Conservation (phyloP, 2,113 vertebrate species). For the Crotalus helleri region DNA sequence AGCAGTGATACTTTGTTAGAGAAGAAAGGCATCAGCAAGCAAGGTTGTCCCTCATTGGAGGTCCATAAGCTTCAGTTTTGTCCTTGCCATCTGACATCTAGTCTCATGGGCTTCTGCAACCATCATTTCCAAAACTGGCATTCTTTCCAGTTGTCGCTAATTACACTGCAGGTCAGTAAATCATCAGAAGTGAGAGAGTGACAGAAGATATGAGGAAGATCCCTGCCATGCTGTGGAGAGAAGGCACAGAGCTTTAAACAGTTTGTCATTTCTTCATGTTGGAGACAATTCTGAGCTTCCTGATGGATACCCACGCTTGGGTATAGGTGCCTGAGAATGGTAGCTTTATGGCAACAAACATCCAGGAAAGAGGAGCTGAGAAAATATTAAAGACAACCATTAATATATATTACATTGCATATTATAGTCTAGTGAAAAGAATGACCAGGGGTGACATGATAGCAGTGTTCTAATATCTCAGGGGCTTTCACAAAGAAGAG, state of each 20-base stretch:
- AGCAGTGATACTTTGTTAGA: neutral
- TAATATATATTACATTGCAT: neutral
- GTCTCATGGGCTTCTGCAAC: constrained; percentile 31
- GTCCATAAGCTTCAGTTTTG: constrained; percentile 25
- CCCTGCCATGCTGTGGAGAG: neutral
- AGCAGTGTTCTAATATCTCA: neutral
- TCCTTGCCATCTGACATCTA: constrained; percentile 52
- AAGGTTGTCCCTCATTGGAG: constrained; percentile 19
- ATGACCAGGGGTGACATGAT: neutral
- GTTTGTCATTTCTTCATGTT: neutral
- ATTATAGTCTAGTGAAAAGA: too few species aligned
- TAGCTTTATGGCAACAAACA: neutral
- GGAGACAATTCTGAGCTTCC: neutral
- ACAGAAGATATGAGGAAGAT: constrained; percentile 14
- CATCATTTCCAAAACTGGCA: constrained; percentile 51
- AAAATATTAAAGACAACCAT: neutral
- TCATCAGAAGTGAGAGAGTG: constrained; percentile 40
- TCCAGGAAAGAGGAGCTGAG: neutral
- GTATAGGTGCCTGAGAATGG: neutral
- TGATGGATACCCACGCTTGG: neutral
- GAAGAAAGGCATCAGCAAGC: constrained; percentile 12
- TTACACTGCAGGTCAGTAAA: constrained; percentile 58
- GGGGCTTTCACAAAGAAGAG: neutral
- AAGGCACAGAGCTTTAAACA: neutral
- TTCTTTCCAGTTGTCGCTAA: constrained; percentile 60